Percentiles rank a stretch among this genome's conserved stretches.
Evolutionary conservation across 2,113 vertebrate genomes (phyloP).

Genomic region (Heterochromis multidens): DNA sequence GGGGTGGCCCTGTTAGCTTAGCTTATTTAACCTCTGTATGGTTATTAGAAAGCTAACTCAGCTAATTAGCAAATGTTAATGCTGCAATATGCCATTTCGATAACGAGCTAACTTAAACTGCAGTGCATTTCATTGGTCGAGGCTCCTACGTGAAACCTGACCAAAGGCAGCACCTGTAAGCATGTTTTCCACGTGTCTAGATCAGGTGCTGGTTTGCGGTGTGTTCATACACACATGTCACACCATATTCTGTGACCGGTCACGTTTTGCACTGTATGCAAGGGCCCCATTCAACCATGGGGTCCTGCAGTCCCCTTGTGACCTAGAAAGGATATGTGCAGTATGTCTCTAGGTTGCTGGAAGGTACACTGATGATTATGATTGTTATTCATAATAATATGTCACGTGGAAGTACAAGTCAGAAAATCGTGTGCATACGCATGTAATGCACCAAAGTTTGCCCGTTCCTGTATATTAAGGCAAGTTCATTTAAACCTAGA

Average conservation of each 20-base stretch:
- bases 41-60: not conserved
- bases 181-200: not conserved
- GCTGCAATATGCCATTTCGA: not conserved
- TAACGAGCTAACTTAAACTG: not conserved
- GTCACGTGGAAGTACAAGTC: not conserved
- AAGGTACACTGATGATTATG: not conserved
- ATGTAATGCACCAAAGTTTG: not conserved
- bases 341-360: not conserved
- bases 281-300: not conserved
- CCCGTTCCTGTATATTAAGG: not conserved
- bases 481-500: not conserved
- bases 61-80: not conserved
- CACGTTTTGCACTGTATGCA: not conserved
- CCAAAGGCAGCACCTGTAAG: not conserved
- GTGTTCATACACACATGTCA: not conserved
- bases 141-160: not conserved
- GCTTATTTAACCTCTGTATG: slow-evolving; percentile 20
- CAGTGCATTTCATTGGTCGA: not conserved
- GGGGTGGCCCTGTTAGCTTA: not conserved
- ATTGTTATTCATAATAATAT: not conserved
- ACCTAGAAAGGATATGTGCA: not conserved
- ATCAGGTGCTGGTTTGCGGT: not conserved
- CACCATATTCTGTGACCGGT: not conserved
- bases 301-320: not conserved
- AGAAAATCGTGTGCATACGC: no score